Base-by-base conservation (phyloP, 2,113 vertebrate genomes). In the Rhineura floridana region DNA sequence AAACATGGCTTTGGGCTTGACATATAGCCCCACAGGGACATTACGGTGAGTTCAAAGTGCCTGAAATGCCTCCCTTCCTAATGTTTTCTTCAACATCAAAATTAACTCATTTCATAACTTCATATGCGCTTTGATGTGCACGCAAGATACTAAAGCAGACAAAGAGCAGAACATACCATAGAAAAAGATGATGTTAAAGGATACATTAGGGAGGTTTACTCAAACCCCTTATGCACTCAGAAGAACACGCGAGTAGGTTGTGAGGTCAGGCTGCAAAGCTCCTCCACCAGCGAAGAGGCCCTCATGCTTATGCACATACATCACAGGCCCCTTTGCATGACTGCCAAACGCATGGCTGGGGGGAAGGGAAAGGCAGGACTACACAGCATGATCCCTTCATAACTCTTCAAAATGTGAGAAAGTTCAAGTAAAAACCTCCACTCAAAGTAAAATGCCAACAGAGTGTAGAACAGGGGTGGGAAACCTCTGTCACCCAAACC, bases 1-100 rank as follows among this genome's bases (percentile, higher is more conserved):
- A 92, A 86, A 36, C 28, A n/a, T 1, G 46, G 33, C 39, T n/a
- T 39, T 9, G 33, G 44, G n/a, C 81, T 15, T 59, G 81, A 55
- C 28, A 39, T 70, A 77, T 3, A 77, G 75, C 59, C 63, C 63
- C 69, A 33, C 5, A 88, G 33, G 87, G 72, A 85, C 23, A 70
- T 42, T 76, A 46, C 39, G 52, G 52, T 19, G 36, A 30, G 8
- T 67, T 79, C 48, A 50, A 36, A 65, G 28, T 12, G 15, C 36
- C 69, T 59, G 50, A 72, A 0, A 0, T 23, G 78, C 10, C 36
- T 85, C 39, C 25, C 78, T 85, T 88, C 78, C 25, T 67, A 4
- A 72, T 44, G 62, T 86, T 55, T 70, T 79, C 63, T 84, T 67
- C 11, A 89, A 55, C 48, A 33, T 83, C 78, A 65, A 91, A 50